phyloP scores from a whole-genome alignment of 92 coral and sea anemone genomes.

The Phymanthus crucifer region DNA sequence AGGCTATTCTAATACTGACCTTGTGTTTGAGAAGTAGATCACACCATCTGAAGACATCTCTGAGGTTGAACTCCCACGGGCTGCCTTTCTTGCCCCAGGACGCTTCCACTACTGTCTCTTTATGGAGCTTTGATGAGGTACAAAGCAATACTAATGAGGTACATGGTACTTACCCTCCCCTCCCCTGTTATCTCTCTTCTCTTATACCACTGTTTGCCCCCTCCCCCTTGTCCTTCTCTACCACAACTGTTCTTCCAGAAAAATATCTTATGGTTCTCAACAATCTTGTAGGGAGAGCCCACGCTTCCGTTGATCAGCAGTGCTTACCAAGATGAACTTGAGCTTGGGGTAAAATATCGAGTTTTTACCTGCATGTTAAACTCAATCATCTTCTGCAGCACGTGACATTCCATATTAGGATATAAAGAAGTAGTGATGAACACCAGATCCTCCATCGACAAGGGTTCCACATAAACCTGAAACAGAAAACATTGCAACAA shows the following conservation, averaged over 20 bases:
- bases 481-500: not conserved
- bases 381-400: slow-evolving; percentile 76
- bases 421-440: slow-evolving; percentile 85
- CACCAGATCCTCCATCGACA: slow-evolving; percentile 76
- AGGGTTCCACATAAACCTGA: slow-evolving; percentile 90
- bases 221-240: not conserved
- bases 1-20: slow-evolving; percentile 33
- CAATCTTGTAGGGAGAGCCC: no score
- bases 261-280: no score
- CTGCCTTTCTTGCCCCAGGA: slow-evolving; percentile 81
- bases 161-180: not conserved
- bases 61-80: slow-evolving; percentile 94
- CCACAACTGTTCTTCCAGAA: no score
- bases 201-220: not conserved
- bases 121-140: slow-evolving; percentile 55
- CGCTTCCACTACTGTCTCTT: slow-evolving; percentile 75
- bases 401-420: slow-evolving; percentile 60
- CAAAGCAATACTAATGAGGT: not conserved
- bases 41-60: slow-evolving; percentile 99
- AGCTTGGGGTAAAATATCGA: not conserved
- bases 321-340: no score
- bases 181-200: not conserved
- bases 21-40: slow-evolving; percentile 75
- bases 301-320: no score
- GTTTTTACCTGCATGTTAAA: slow-evolving; percentile 74